phyloP scores from a whole-genome alignment of 2,797 vertebrate species.

The Rachycentron canadum region DNA sequence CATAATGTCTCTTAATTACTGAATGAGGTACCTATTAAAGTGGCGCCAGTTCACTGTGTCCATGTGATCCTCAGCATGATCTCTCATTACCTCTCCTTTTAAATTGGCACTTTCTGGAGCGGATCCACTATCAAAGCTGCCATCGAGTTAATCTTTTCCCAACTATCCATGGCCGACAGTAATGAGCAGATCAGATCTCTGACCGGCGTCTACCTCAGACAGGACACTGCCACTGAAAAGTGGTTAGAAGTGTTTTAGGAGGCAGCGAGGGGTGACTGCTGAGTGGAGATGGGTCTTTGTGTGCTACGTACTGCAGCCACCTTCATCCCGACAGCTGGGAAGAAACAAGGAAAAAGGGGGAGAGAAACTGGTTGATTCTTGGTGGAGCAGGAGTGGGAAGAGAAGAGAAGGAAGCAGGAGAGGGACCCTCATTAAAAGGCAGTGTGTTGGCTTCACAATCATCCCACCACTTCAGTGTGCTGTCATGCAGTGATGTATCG shows the following conservation, averaged over 20 bases:
- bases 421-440: slow-evolving; percentile 81
- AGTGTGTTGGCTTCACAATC: slow-evolving; percentile 76
- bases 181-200: slow-evolving; percentile 73
- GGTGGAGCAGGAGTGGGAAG: slow-evolving; percentile 47
- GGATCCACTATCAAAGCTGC: slow-evolving; percentile 55
- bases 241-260: slow-evolving; percentile 56
- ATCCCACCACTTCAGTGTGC: slow-evolving; percentile 78
- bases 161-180: slow-evolving; percentile 49
- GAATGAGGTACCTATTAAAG: slow-evolving; percentile 35
- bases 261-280: slow-evolving; percentile 46
- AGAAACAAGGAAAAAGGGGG: slow-evolving; percentile 24
- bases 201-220: slow-evolving; percentile 41
- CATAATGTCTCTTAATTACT: slow-evolving; percentile 45
- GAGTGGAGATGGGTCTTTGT: slow-evolving; percentile 28
- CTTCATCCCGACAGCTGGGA: slow-evolving; percentile 34
- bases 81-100: slow-evolving; percentile 61
- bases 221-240: slow-evolving; percentile 31
- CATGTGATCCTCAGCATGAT: slow-evolving; percentile 50
- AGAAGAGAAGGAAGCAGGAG: slow-evolving; percentile 49
- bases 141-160: slow-evolving; percentile 50
- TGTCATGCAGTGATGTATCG: slow-evolving; percentile 84
- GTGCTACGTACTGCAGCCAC: slow-evolving; percentile 16
- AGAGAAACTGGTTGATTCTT: slow-evolving; percentile 52
- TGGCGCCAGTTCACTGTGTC: slow-evolving; percentile 46
- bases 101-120: slow-evolving; percentile 51